Evolutionary conservation across 53 echinoderm and acorn worm species (phyloP).

Genomic region (Glandiceps talaboti): DNA sequence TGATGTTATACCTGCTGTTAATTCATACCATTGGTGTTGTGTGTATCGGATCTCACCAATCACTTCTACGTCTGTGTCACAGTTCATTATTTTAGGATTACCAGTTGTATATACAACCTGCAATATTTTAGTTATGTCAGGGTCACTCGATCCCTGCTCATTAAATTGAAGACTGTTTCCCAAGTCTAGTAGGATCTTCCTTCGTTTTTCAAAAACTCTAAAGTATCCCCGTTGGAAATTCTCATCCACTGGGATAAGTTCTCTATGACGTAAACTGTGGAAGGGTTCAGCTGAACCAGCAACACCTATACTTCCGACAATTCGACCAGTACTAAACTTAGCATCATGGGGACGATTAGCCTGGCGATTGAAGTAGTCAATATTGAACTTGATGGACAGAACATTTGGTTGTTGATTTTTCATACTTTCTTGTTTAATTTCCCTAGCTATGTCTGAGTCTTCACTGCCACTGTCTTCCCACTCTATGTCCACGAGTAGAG

Average conservation of each 20-base stretch:
- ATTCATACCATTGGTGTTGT: not conserved
- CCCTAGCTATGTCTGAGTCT: not conserved
- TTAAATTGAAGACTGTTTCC: not conserved
- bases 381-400: not conserved
- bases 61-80: not conserved
- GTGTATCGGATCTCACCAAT: not conserved
- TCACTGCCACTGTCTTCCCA: not conserved
- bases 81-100: not conserved
- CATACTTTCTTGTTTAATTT: not conserved
- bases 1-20: not conserved
- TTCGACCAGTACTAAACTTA: not conserved
- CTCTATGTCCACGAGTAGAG: not conserved
- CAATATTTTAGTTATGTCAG: not conserved
- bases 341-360: not conserved
- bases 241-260: not conserved
- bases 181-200: not conserved
- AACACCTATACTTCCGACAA: not conserved
- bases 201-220: not conserved
- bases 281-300: not conserved
- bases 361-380: not conserved
- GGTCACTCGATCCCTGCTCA: not conserved
- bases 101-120: not conserved
- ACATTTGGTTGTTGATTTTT: not conserved
- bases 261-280: not conserved
- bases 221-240: not conserved